Evolutionary conservation across 2,888 invertebrate species (phyloP).

Genomic region (Ernsta delagoae): DNA sequence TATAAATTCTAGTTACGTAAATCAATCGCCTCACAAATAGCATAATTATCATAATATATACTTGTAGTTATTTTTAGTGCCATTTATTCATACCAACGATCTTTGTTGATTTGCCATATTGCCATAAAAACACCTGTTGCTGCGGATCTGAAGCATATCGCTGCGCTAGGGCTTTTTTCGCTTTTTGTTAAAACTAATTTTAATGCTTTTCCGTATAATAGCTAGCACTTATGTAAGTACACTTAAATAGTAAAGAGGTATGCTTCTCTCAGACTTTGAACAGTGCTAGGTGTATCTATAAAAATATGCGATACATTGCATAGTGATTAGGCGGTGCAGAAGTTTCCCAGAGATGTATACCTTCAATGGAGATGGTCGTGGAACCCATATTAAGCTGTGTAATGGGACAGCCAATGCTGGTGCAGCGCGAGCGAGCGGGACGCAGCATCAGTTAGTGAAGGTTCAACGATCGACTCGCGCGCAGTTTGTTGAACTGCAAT

Average conservation of each 20-base stretch:
- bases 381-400: constrained; percentile 59
- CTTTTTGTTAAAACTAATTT: no score
- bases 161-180: no score
- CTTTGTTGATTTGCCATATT: no score
- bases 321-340: constrained; percentile 40
- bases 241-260: constrained; percentile 40
- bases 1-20: no score
- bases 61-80: no score
- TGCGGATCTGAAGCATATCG: no score
- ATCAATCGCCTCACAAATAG: no score
- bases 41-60: no score
- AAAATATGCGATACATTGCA: constrained; percentile 50
- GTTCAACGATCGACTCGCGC: constrained; percentile 82
- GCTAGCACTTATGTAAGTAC: constrained; percentile 1
- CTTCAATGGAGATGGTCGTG: constrained; percentile 63
- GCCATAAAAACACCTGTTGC: no score
- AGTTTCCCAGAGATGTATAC: constrained; percentile 59
- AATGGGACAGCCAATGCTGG: no score
- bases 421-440: constrained; percentile 59
- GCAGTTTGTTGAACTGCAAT: constrained; percentile 84
- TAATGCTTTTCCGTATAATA: no score
- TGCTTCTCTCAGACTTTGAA: constrained; percentile 36
- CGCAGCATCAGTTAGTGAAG: constrained; percentile 67
- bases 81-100: no score
- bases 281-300: constrained; percentile 9